Base-by-base conservation (phyloP, 1,140 invertebrate genomes). In the Drosophila tsacasi region DNA sequence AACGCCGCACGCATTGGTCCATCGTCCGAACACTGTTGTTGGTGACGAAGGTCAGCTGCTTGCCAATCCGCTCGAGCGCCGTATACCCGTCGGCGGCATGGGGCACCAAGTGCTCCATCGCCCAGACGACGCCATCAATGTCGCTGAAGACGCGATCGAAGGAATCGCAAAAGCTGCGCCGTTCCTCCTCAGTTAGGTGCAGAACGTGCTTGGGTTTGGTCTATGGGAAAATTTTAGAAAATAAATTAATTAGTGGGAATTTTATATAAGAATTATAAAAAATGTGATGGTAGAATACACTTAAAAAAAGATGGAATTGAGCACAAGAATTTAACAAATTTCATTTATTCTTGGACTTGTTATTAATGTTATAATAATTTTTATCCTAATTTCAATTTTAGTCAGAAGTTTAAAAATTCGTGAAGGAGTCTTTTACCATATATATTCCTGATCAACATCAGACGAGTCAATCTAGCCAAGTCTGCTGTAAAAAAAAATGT, bases 1-100 rank as follows among this genome's bases (percentile, higher is more conserved):
- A 91, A 3, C 44, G 47, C 6, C n/a, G 7, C 7, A 91, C 79
- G 58, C 94, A 94, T 9, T 91, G 74, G 3, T 94, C 81, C 57
- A 91, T 40, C 0, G 74, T 86, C 27, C 93, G 65, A 2, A 94
- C 84, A 64, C 93, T 94, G 85, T 97, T 97, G 83, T 97, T 97
- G 3, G 96, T 96, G 1, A 97, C 94, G 68, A 95, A 95, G 61
- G 95, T 94, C 0, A 97, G 91, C 52, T 94, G 94, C 90, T 97
- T 97, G 2, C 96, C 96, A 50, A 95, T 80, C 7, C 93, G 76
- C 66, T 94, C 91, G 37, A 97, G 93, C 27, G 93, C 91, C 15
- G 85, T 83, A 46, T 95, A 92, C 25, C 94, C 94, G 5, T 94
- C 93, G 0, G 93, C 83, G 2, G 94, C 93, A 2, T 94, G 94